A percentile compares a stretch with the other conserved stretches of the same genome.
These are phyloP conservation scores for Alviniconcha strummeri DNA, from an alignment of 2,888 invertebrate species.

Conservation along the genomic window DNA sequence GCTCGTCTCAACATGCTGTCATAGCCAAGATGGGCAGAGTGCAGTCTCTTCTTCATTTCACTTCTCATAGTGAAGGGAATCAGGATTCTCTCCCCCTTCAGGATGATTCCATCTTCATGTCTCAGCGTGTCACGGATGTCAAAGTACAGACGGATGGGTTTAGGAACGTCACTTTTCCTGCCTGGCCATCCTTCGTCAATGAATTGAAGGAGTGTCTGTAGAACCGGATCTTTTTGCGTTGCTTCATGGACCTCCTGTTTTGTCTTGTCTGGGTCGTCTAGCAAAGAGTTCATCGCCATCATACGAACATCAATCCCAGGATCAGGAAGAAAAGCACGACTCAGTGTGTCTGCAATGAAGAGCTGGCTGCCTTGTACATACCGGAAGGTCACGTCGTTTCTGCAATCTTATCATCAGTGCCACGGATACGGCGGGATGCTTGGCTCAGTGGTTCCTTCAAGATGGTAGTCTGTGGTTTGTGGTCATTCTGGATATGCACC, in stretches of 20 bases:
- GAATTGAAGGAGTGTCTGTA: background rate
- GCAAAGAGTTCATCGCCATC: background rate
- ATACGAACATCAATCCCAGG: background rate
- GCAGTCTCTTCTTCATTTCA: slow-evolving; percentile 34
- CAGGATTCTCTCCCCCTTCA: slow-evolving; percentile 36
- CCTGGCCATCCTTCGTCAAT: slow-evolving; percentile 34
- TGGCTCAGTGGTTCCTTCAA: slow-evolving; percentile 15
- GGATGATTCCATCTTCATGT: slow-evolving; percentile 21
- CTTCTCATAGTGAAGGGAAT: slow-evolving; percentile 28
- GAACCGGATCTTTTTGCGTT: background rate
- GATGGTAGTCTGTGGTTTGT: slow-evolving; percentile 23
- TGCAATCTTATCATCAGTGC: slow-evolving; percentile 26
- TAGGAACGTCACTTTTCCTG: slow-evolving; percentile 15
- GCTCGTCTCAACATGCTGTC: slow-evolving; percentile 38
- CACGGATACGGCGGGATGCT: slow-evolving; percentile 9
- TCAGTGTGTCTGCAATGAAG: slow-evolving; percentile 28
- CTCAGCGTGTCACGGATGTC: slow-evolving; percentile 30
- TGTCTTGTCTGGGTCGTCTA: slow-evolving; percentile 11
- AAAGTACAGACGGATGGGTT: slow-evolving; percentile 23
- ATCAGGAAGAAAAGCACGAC: too few relatives aligned
- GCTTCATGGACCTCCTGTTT: background rate
- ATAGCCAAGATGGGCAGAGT: slow-evolving; percentile 36
- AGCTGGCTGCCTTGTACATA: slow-evolving; percentile 17
- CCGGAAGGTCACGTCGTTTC: slow-evolving; percentile 24
- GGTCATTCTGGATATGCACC: slow-evolving; percentile 23